A percentile compares a stretch with the other conserved stretches of the same genome.
Evolutionary conservation across 2,113 vertebrate species (phyloP).

Genomic region (Sinocyclocheilus rhinocerous): DNA sequence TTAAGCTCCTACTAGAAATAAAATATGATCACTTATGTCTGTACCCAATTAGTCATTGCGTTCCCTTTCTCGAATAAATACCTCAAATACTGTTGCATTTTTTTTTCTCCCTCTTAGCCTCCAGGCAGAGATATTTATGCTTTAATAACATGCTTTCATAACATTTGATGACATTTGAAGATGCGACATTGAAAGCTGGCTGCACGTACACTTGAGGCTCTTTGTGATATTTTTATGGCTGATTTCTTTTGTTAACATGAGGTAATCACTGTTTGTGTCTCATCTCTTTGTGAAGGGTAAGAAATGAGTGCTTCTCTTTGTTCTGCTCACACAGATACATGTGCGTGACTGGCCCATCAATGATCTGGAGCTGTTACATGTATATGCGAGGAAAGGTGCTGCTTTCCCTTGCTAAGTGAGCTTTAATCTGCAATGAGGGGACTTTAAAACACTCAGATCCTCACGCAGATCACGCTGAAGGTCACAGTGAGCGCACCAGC

Average conservation of each 20-base stretch:
- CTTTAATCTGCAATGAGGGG: conserved; percentile 28
- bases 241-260: not conserved
- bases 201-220: not conserved
- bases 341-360: conserved; percentile 2
- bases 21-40: not conserved
- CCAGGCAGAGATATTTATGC: not conserved
- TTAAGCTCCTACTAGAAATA: not conserved
- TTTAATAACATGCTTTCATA: conserved; percentile 14
- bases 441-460: conserved; percentile 28
- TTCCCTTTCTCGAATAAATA: conserved; percentile 3
- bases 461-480: conserved; percentile 20
- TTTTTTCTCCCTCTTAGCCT: not conserved
- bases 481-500: not conserved
- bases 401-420: not conserved
- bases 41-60: not conserved
- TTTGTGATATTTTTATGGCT: not conserved
- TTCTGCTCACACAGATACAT: not conserved
- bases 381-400: conserved; percentile 2
- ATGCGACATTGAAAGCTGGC: conserved; percentile 5
- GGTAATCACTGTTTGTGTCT: not conserved
- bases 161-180: conserved; percentile 32
- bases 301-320: not conserved
- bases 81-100: not conserved
- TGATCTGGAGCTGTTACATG: not conserved
- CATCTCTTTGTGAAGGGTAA: not conserved